Conservation (phyloP, 2,888 invertebrate species). For the Boloria selene region DNA sequence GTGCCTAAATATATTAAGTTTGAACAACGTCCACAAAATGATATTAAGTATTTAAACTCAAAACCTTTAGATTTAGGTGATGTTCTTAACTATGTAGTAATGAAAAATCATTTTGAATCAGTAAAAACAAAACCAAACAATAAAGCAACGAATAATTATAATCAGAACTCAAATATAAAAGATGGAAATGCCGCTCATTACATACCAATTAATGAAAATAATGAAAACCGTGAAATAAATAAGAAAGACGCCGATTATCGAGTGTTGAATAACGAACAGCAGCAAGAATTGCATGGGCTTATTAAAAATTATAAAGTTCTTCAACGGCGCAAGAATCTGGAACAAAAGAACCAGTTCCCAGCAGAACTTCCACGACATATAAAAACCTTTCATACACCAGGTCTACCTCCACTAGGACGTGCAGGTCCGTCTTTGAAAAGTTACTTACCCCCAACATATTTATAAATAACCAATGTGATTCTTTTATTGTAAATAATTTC, state of each 20-base stretch:
- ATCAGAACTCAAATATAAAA: conserved; percentile 48
- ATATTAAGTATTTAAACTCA: conserved; percentile 42
- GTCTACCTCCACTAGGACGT: conserved; percentile 69
- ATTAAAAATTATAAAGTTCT: conserved; percentile 76
- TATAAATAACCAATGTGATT: conserved; percentile 61
- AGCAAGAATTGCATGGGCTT: conserved; percentile 63
- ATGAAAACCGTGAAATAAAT: conserved; percentile 42
- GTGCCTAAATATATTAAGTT: conserved; percentile 54
- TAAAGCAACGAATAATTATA: conserved; percentile 44
- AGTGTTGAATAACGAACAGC: conserved; percentile 51
- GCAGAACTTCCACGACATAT: conserved; percentile 59
- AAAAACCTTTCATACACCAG: conserved; percentile 52
- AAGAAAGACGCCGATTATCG: conserved; percentile 48
- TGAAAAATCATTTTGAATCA: conserved; percentile 71
- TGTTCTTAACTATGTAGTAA: conserved; percentile 63
- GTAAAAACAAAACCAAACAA: conserved; percentile 61
- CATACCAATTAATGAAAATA: conserved; percentile 49
- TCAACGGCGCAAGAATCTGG: conserved; percentile 60
- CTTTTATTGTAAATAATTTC: conserved; percentile 36
- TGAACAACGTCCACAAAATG: conserved; percentile 55
- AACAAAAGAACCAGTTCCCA: conserved; percentile 50
- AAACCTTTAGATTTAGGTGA: conserved; percentile 64
- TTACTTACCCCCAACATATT: conserved; percentile 70
- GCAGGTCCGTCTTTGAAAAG: conserved; percentile 74
- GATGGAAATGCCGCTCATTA: conserved; percentile 50